phyloP scores from a whole-genome alignment of 2,797 vertebrate genomes.

The Onychomys arenicola region DNA sequence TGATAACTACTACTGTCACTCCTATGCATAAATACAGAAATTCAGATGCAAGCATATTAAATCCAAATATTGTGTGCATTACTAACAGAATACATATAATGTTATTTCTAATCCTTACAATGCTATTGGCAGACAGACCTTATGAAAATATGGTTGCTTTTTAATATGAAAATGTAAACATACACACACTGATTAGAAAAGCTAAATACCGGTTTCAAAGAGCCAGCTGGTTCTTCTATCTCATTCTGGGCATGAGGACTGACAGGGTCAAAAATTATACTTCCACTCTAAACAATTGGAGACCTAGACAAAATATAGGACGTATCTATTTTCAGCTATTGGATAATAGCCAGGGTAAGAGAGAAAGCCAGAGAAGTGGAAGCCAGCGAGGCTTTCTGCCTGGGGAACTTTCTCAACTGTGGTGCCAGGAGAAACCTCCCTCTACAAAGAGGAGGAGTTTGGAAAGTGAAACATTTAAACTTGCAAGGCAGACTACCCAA shows the following conservation, averaged over 20 bases:
- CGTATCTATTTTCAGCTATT: background rate
- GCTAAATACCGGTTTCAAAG: background rate
- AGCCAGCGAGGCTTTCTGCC: background rate
- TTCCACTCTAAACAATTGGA: slow-evolving; percentile 18
- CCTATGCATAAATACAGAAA: slow-evolving; percentile 10
- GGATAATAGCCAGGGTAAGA: background rate
- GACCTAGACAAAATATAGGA: slow-evolving; percentile 50
- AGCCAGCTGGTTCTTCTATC: background rate
- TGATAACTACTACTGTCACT: background rate
- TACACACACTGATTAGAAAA: background rate
- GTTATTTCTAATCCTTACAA: slow-evolving; percentile 44
- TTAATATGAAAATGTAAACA: slow-evolving; percentile 26
- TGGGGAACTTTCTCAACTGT: background rate
- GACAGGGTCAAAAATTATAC: slow-evolving; percentile 33
- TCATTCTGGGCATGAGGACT: background rate
- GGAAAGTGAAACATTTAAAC: background rate
- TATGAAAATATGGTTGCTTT: background rate
- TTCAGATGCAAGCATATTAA: background rate
- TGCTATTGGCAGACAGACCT: background rate
- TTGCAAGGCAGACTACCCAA: background rate
- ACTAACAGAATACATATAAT: background rate
- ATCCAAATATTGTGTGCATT: background rate
- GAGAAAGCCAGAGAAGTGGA: background rate
- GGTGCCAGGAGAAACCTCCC: background rate
- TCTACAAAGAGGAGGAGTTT: background rate